Evolutionary conservation across 2,113 vertebrate species (phyloP), one percentile per base, ranked within the genome.

Genomic region (Speoplatyrhinus poulsoni): DNA sequence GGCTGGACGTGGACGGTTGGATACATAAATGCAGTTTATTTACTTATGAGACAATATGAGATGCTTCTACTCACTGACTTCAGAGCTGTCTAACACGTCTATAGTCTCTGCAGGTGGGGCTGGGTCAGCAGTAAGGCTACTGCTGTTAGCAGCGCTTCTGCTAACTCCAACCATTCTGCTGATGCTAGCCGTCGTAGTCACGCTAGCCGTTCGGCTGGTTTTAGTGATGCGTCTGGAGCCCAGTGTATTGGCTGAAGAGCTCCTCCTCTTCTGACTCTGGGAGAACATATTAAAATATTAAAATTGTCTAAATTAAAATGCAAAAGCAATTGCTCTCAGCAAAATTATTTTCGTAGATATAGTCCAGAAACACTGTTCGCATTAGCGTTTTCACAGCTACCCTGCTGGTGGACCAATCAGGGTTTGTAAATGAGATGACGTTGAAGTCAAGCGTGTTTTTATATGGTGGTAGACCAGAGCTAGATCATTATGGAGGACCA

Each of bases 191-290:
- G 13, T 15, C 3, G 26, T 52, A 6, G 15, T 71, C 6, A 50
- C 1, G 3, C 16, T 70, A 7, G 65, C 57, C 0, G 15, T 12
- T 67, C 87, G 80, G 68, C 67, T 77, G 47, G 72, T 86, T 73
- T 91, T 93, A 52, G 50, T 60, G 26, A 12, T 68, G 26, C 73
- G 69, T 53, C 85, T 63, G 19, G 88, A 84, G 16, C 79, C 69
- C 0, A 65, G 68, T 67, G 82, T 67, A 49, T 65, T 80, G 73
- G 62, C 85, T 49, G 77, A n/a, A 0, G 65, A 65, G 60, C 85
- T 85, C 65, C 84, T 88, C 75, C 85, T 92, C 74, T 87, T 89
- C 59, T 81, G 90, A 60, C 63, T 69, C 88, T 91, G 17, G 4
- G 67, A 11, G 73, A 47, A 57, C 11, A 17, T 12, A 47, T n/a